Conservation (phyloP, 2,888 invertebrate species). For the Trimorus sp. region DNA sequence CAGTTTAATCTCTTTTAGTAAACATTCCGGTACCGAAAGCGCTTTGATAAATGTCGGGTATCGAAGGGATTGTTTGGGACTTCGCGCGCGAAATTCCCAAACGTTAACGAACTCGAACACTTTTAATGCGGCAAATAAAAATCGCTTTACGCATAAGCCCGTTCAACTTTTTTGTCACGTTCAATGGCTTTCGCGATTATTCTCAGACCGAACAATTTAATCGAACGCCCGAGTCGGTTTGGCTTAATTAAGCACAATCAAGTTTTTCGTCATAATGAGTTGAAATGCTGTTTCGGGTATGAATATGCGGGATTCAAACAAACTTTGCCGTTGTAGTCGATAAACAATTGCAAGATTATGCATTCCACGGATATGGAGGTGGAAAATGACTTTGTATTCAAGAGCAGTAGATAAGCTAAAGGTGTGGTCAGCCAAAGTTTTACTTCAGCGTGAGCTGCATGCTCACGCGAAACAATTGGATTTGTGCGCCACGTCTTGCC, state of each 20-base stretch:
- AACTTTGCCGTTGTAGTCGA: neutral
- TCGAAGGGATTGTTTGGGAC: constrained; percentile 11
- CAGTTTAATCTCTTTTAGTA: constrained; percentile 14
- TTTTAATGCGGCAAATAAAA: neutral
- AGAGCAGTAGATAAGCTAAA: constrained; percentile 52
- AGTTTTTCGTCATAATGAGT: neutral
- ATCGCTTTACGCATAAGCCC: too few species aligned
- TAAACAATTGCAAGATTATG: constrained; percentile 27
- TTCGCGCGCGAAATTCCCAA: constrained; percentile 9
- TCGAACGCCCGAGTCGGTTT: too few species aligned
- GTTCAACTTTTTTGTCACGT: too few species aligned
- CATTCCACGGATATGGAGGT: constrained; percentile 25
- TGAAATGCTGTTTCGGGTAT: neutral
- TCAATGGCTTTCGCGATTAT: too few species aligned
- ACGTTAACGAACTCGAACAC: constrained; percentile 13
- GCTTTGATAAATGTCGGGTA: constrained; percentile 19
- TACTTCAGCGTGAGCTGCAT: constrained; percentile 31
- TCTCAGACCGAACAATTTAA: too few species aligned
- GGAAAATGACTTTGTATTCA: constrained; percentile 43
- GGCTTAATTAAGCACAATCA: neutral
- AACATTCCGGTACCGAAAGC: constrained; percentile 14
- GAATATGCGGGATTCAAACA: neutral
- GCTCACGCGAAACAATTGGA: constrained; percentile 44
- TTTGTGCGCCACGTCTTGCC: constrained; percentile 23
- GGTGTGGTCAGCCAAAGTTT: constrained; percentile 58